Conservation (phyloP, 2,797 vertebrate species). For the Garrulus glandarius region DNA sequence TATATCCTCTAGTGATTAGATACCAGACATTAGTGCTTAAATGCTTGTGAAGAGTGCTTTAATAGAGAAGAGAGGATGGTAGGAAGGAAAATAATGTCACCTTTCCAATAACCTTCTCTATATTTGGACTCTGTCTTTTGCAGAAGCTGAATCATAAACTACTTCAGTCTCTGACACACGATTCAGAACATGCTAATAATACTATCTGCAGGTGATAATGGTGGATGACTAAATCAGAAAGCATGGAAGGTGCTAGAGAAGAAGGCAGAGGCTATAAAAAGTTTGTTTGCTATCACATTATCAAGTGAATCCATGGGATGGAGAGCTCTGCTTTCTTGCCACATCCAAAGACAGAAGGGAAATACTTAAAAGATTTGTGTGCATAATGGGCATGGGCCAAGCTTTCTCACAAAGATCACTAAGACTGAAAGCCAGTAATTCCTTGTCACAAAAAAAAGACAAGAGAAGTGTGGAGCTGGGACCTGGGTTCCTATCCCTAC, state of each 20-base stretch:
- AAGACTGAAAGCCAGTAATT: background rate
- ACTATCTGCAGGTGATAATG: background rate
- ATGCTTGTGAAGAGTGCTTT: background rate
- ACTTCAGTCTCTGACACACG: background rate
- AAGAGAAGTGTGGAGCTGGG: background rate
- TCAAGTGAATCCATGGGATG: background rate
- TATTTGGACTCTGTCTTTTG: conserved; percentile 8
- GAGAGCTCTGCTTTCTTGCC: background rate
- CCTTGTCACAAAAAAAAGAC: background rate
- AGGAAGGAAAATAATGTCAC: background rate
- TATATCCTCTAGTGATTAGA: background rate
- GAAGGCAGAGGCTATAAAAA: background rate
- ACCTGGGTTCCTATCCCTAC: background rate
- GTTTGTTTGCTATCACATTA: background rate
- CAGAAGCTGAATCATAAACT: conserved; percentile 10
- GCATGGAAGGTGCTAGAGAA: background rate
- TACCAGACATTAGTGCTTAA: background rate
- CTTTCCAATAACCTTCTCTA: background rate
- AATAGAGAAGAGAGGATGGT: background rate
- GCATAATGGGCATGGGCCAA: background rate
- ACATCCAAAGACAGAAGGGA: background rate
- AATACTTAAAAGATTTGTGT: background rate
- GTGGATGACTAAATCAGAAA: background rate
- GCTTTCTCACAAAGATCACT: background rate
- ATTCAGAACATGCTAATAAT: background rate